Conservation (phyloP, 2,797 vertebrate genomes). For the Alectoris magna region DNA sequence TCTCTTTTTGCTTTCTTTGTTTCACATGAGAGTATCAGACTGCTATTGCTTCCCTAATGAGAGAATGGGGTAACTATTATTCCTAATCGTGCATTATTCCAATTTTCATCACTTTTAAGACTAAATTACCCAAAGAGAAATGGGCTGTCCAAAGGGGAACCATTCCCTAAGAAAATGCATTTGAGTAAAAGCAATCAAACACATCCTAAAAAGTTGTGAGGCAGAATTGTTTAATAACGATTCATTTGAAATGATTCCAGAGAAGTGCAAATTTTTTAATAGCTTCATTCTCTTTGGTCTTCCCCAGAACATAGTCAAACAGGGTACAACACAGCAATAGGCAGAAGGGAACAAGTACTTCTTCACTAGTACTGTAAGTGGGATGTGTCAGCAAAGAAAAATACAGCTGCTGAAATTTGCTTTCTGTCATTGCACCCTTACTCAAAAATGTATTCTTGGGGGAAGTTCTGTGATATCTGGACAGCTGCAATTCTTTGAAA, state of each 20-base stretch:
- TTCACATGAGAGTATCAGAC: background rate
- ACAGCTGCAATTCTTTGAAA: background rate
- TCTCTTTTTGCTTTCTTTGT: background rate
- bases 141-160: constrained; percentile 10
- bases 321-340: background rate
- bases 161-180: constrained; percentile 19
- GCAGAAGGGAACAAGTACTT: background rate
- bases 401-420: background rate
- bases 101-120: constrained; percentile 26
- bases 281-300: constrained; percentile 16
- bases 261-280: constrained; percentile 16
- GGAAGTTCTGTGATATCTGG: background rate
- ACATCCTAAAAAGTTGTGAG: constrained; percentile 21
- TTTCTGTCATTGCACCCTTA: background rate
- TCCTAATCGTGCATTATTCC: background rate
- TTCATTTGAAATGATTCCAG: constrained; percentile 35
- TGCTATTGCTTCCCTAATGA: background rate
- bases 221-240: constrained; percentile 31
- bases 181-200: constrained; percentile 43
- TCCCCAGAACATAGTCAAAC: constrained; percentile 15
- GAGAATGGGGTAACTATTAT: background rate
- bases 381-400: background rate
- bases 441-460: background rate
- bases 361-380: background rate
- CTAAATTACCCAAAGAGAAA: constrained; percentile 17